Evolutionary conservation across 2,888 invertebrate species (phyloP), one percentile per base, ranked within the genome.

Genomic region (Nemapogon koenigi): DNA sequence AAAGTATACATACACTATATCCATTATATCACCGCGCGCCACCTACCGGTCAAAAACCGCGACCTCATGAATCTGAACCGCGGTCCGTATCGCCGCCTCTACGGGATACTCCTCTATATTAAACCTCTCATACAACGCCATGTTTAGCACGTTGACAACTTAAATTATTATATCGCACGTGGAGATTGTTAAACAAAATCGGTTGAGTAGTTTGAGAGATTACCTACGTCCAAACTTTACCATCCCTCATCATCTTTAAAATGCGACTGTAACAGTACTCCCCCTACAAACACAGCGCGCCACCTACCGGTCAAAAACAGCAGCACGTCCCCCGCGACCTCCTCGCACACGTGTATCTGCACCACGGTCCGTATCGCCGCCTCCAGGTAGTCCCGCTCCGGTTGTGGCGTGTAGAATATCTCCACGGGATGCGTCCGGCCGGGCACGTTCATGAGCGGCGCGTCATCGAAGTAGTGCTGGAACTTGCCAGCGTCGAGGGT

Each of bases 401-500:
- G 97, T 58, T 99, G 98, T 0, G 97, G 98, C 0, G 99, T 99
- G 71, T 98, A 99, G 73, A 98, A 99, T 46, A 99, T 99, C 65
- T 78, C 78, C 0, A 78, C 78, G 0, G 76, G 76, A 50, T 78
- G 78, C 0, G 78, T 76, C 10, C 78, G 47, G 0, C 78, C 33
- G 0, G 99, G 99, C 1, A 99, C 97, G 53, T 94, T 97, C 94
- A 99, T 96, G 25, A 99, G 69, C 0, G 99, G 99, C 0, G 98
- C 98, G 62, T 96, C 93, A 53, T 97, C 98, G 62, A 99, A 99
- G 65, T 99, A 99, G 62, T 93, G 91, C 79, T 98, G 97, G 69
- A 99, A 99, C 68, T 99, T 99, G 3, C 98, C 99, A 32, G 99
- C 98, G 68, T 99, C 99, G 18, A 99, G 76, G 0, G 99, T 99